Percentiles rank a stretch among this genome's conserved stretches.
These are phyloP conservation scores for Arctopsyche grandis DNA, from an alignment of 1,140 invertebrate genomes.

Conservation along the genomic window DNA sequence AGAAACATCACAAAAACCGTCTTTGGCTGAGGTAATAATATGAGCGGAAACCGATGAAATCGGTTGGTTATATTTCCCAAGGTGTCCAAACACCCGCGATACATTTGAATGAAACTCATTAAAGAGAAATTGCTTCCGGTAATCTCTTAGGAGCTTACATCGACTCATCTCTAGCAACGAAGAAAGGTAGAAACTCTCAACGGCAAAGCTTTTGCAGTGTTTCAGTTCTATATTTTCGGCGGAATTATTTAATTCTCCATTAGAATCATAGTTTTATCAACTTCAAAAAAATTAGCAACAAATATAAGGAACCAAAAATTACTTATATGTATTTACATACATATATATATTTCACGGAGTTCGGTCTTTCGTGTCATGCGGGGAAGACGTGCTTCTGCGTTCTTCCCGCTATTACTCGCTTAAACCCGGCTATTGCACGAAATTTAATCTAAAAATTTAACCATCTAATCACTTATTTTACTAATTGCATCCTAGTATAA, in stretches of 20 bases:
- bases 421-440: too few species aligned
- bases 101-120: conserved; percentile 46
- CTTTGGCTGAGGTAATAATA: neutral
- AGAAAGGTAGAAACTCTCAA: neutral
- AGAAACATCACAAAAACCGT: neutral
- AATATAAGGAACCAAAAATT: too few species aligned
- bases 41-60: conserved; percentile 26
- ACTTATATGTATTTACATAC: too few species aligned
- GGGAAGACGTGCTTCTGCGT: too few species aligned
- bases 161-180: conserved; percentile 11
- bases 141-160: conserved; percentile 40
- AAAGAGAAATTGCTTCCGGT: conserved; percentile 43
- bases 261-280: too few species aligned
- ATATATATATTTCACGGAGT: too few species aligned
- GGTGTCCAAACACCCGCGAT: conserved; percentile 14
- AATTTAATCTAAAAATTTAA: too few species aligned
- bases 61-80: conserved; percentile 21
- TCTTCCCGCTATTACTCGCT: too few species aligned
- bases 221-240: neutral
- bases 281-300: too few species aligned
- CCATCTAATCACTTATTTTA: too few species aligned
- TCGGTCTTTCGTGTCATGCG: too few species aligned
- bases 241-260: neutral
- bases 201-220: neutral
- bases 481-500: too few species aligned